phyloP scores from a whole-genome alignment of 1,140 invertebrate genomes.

The Pogonognathellus flavescens region DNA sequence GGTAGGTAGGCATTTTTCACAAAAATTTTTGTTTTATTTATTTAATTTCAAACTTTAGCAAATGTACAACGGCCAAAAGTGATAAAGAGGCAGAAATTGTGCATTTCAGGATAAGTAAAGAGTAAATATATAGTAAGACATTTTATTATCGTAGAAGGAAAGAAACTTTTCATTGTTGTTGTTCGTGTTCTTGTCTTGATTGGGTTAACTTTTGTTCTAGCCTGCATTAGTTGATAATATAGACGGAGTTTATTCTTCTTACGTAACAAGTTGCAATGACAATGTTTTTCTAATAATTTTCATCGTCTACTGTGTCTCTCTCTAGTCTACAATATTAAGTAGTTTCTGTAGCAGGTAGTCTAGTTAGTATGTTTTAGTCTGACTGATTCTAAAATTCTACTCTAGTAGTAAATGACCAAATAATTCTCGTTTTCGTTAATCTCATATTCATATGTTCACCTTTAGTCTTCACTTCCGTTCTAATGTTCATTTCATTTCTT shows the following conservation, averaged over 20 bases:
- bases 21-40: conserved; percentile 42
- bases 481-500: conserved; percentile 13
- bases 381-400: no score
- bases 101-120: neutral
- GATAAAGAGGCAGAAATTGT: conserved; percentile 19
- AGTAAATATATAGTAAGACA: neutral
- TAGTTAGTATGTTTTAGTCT: no score
- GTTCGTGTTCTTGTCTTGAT: no score
- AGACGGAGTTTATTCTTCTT: no score
- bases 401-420: conserved; percentile 11
- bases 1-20: neutral
- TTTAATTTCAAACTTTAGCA: conserved; percentile 21
- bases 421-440: conserved; percentile 51
- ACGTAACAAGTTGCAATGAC: neutral
- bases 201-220: no score
- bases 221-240: no score
- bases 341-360: no score
- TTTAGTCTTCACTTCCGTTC: conserved; percentile 28
- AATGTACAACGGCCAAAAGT: conserved; percentile 15
- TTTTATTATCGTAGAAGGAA: neutral
- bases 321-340: no score
- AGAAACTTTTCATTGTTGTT: neutral
- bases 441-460: conserved; percentile 11
- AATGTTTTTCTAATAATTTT: conserved; percentile 3
- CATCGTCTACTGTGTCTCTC: neutral